Evolutionary conservation across 2,797 vertebrate species (phyloP).

Genomic region (Smutsia temminckii): DNA sequence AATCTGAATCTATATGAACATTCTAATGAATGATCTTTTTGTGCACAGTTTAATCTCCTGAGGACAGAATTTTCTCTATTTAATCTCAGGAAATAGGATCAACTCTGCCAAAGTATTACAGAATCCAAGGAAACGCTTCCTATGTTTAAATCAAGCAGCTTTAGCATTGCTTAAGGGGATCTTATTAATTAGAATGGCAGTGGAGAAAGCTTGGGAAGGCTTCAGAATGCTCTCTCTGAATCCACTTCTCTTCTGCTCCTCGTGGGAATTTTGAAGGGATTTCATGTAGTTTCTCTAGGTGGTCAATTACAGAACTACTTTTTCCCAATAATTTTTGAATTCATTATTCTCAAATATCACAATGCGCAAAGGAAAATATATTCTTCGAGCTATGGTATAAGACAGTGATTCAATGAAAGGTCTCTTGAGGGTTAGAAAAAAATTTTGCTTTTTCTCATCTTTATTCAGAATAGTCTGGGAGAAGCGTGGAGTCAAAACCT

Average conservation of each 20-base stretch:
- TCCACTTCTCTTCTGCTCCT: constrained; percentile 48
- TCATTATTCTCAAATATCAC: constrained; percentile 67
- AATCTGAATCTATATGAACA: constrained; percentile 64
- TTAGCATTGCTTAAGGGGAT: constrained; percentile 55
- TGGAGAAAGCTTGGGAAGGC: constrained; percentile 46
- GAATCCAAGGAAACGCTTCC: constrained; percentile 73
- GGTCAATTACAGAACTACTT: constrained; percentile 63
- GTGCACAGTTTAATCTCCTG: constrained; percentile 62
- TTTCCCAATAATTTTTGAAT: constrained; percentile 65
- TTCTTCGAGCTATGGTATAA: constrained; percentile 29
- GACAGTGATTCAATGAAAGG: constrained; percentile 23
- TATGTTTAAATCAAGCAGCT: constrained; percentile 72
- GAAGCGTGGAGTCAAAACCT: background rate
- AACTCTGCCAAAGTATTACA: constrained; percentile 58
- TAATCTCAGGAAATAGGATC: constrained; percentile 74
- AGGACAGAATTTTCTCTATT: constrained; percentile 72
- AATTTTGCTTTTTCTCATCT: background rate
- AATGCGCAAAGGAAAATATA: constrained; percentile 52
- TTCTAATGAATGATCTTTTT: constrained; percentile 70
- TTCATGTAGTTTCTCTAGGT: constrained; percentile 58
- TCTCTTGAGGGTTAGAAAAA: constrained; percentile 15
- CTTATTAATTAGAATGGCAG: constrained; percentile 70
- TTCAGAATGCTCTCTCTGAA: constrained; percentile 25
- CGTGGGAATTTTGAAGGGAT: constrained; percentile 65
- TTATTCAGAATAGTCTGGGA: background rate